phyloP scores from a whole-genome alignment of 2,888 invertebrate species.

The Aspidapion aeneum region DNA sequence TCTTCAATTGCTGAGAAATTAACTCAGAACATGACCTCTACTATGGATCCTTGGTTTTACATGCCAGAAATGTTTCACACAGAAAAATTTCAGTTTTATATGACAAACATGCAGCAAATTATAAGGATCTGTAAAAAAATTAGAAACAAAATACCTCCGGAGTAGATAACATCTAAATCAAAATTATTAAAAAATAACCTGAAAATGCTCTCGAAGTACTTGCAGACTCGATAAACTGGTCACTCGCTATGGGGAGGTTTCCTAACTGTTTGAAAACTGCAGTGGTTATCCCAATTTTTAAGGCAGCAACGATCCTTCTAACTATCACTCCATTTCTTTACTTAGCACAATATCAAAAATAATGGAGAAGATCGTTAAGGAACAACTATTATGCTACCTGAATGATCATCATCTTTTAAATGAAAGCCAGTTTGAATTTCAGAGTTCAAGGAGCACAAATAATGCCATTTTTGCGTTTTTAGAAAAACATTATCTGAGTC shows the following conservation, averaged over 20 bases:
- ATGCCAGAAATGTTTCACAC: background rate
- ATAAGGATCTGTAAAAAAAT: background rate
- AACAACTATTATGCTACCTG: background rate
- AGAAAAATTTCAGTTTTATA: background rate
- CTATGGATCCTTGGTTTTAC: background rate
- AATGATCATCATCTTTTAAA: background rate
- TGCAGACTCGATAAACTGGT: background rate
- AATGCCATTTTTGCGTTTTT: constrained; percentile 1
- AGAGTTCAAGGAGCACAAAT: background rate
- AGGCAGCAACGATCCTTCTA: background rate
- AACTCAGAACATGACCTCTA: background rate
- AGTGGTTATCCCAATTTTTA: background rate
- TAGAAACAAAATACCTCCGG: background rate
- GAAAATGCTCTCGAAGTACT: background rate
- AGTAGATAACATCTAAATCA: background rate
- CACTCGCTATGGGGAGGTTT: background rate
- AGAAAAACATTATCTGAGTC: background rate
- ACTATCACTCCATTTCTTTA: background rate
- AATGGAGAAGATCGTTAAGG: background rate
- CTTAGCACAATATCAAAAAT: background rate
- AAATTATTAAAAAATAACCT: background rate
- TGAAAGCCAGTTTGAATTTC: background rate
- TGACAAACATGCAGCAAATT: background rate
- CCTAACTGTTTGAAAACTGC: constrained; percentile 3
- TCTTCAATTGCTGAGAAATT: background rate